Conservation (phyloP, 2,113 vertebrate species). For the Phocoena phocoena region DNA sequence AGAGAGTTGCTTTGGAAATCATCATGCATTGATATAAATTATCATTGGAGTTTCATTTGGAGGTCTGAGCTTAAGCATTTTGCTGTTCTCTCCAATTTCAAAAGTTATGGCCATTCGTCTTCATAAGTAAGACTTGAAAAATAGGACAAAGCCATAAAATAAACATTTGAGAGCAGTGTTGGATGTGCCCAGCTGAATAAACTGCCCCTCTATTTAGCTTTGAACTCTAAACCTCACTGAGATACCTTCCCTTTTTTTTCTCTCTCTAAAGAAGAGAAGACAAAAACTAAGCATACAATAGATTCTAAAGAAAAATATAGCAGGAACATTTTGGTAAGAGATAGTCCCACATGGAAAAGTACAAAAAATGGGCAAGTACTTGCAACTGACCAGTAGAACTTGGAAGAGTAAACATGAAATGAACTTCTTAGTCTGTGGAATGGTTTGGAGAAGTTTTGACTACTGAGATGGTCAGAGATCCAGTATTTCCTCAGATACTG, state of each 20-base stretch:
- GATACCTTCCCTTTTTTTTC: background rate
- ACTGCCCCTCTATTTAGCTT: background rate
- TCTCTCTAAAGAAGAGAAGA: background rate
- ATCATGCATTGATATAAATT: background rate
- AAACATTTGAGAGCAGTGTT: slow-evolving; percentile 20
- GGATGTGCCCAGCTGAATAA: background rate
- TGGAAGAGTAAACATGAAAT: slow-evolving; percentile 15
- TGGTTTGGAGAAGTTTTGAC: background rate
- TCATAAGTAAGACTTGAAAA: slow-evolving; percentile 53
- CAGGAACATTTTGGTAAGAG: background rate
- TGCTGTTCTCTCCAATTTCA: background rate
- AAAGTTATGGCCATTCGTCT: background rate
- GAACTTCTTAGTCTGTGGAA: background rate
- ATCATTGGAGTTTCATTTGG: background rate
- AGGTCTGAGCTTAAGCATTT: background rate
- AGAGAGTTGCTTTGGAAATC: background rate
- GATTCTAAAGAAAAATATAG: slow-evolving; percentile 35
- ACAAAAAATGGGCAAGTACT: background rate
- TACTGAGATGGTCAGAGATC: background rate
- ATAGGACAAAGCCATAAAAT: slow-evolving; percentile 37
- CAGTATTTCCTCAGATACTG: background rate
- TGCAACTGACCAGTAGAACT: background rate
- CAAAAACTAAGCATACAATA: background rate
- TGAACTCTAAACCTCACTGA: slow-evolving; percentile 29
- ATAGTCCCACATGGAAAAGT: background rate